Evolutionary conservation across 2,888 invertebrate species (phyloP).

Genomic region (Drosophila nr. perissopoda): DNA sequence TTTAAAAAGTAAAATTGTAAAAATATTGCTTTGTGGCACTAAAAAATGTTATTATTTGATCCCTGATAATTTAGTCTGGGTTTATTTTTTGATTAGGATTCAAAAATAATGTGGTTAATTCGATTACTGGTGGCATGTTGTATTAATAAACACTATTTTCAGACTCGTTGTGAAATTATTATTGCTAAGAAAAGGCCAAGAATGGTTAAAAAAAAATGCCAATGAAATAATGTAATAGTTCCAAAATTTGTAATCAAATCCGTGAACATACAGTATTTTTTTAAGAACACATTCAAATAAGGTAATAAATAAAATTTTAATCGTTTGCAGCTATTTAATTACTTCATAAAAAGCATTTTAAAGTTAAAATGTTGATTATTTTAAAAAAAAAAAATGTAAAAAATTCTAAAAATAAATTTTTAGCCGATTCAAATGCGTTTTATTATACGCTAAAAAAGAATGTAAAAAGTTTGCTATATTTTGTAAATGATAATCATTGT

Average conservation of each 20-base stretch:
- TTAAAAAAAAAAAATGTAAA: too few relatives aligned
- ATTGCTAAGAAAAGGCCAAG: background rate
- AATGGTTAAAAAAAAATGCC: background rate
- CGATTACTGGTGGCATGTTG: background rate
- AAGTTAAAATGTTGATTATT: too few relatives aligned
- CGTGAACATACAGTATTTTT: too few relatives aligned
- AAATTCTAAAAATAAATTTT: background rate
- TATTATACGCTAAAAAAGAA: background rate
- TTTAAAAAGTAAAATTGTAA: background rate
- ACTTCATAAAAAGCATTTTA: too few relatives aligned
- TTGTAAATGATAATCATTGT: background rate
- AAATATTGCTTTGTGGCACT: background rate
- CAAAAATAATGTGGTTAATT: background rate
- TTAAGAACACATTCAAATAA: background rate
- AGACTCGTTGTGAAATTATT: background rate
- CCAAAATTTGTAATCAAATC: background rate
- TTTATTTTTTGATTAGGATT: background rate
- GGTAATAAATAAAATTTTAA: background rate
- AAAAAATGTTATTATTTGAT: background rate
- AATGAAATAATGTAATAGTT: background rate
- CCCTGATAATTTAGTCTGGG: accelerated
- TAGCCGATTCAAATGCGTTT: background rate
- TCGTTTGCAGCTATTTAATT: background rate
- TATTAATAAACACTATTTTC: background rate
- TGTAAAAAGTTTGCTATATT: background rate